phyloP scores from a whole-genome alignment of 2,888 invertebrate genomes.

The Sarcophaga variegata region DNA sequence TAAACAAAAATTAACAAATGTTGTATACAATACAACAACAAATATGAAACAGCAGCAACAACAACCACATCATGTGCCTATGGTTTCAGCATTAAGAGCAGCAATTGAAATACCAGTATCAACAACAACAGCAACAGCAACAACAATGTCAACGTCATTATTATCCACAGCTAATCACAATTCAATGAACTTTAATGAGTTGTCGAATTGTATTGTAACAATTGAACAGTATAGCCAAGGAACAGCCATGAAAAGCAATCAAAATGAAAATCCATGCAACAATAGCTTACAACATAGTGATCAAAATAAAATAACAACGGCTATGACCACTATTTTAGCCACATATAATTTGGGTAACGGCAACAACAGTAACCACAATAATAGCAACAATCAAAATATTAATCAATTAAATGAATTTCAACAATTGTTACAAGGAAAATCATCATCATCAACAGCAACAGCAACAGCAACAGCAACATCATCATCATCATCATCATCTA shows the following conservation, averaged over 20 bases:
- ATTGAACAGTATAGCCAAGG: conserved; percentile 75
- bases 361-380: conserved; percentile 44
- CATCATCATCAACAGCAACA: conserved; percentile 39
- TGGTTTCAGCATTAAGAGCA: conserved; percentile 53
- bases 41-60: conserved; percentile 48
- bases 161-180: conserved; percentile 75
- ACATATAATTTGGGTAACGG: conserved; percentile 64
- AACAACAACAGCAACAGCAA: conserved; percentile 50
- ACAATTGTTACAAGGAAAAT: conserved; percentile 73
- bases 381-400: conserved; percentile 72
- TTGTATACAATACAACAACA: conserved; percentile 35
- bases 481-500: conserved; percentile 48
- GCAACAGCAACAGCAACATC: too few relatives aligned
- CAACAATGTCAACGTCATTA: conserved; percentile 61
- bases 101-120: conserved; percentile 55
- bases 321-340: conserved; percentile 44
- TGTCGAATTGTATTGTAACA: conserved; percentile 82
- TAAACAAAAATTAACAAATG: conserved; percentile 60
- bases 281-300: conserved; percentile 39
- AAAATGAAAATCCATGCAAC: conserved; percentile 45
- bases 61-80: conserved; percentile 53
- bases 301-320: conserved; percentile 36
- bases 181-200: conserved; percentile 82
- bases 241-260: conserved; percentile 58
- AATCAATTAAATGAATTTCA: conserved; percentile 78